Evolutionary conservation across 1,140 invertebrate species (phyloP), one percentile per base, ranked within the genome.

Genomic region (Caenorhabditis brenneri): DNA sequence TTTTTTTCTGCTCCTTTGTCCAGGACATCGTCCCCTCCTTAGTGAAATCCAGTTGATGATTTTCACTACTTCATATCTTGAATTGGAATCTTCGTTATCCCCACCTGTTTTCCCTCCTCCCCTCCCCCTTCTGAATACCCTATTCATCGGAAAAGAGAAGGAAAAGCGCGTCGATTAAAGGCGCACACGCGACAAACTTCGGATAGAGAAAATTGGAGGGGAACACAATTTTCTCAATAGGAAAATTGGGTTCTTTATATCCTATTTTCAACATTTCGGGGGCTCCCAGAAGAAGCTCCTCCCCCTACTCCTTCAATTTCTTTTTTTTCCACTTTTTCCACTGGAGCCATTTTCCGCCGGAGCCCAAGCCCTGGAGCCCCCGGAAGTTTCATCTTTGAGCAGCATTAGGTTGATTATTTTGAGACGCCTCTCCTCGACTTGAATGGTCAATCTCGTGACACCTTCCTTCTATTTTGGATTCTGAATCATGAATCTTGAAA

Each of bases 331-430:
- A 65, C 16, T 12, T 65, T 65, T 65, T 65, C n/a, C 51, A n/a
- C n/a, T n/a, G n/a, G n/a, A n/a, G n/a, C n/a, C n/a, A n/a, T 55
- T 55, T 27, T 55, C 15, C 22, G 5, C 24, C 15, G 15, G 15
- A 51, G 19, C 42, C 65, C 36, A n/a, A 7, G 9, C 33, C 24
- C 24, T 29, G 6, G 24, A 9, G 29, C 27, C 29, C 15, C 49
- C 15, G 15, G 24, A 19, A 58, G 9, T 0, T 15, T 65, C 58
- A 65, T 65, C 58, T 65, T 65, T 65, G 58, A n/a, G 24, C 53
- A n/a, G 16, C 58, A 65, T 65, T 74, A 74, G 36, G 65, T 74
- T 74, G 65, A 74, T 42, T 74, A 74, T 74, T 74, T 74, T 42
- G 65, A 65, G 29, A 19, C 22, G 53, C 53, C 10, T 27, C 7